A percentile compares a stretch with the other conserved stretches of the same genome.
Evolutionary conservation across 1,140 invertebrate genomes (phyloP).

Genomic region (Mylabris phalerata): DNA sequence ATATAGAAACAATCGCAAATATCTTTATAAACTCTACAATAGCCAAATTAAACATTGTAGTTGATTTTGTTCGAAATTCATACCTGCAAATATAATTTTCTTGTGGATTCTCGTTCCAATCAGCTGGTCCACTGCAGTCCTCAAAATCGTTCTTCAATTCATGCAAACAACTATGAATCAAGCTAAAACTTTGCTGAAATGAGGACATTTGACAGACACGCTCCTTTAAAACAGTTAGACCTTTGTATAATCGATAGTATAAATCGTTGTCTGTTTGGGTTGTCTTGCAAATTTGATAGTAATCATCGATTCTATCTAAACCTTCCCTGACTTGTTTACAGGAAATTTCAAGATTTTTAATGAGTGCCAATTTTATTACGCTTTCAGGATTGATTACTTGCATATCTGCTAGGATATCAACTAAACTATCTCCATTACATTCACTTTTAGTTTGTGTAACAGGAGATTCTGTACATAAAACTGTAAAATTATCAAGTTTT

Average conservation of each 20-base stretch:
- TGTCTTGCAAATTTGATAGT: slow-evolving; percentile 26
- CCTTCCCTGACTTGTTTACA: slow-evolving; percentile 10
- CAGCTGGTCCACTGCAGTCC: slow-evolving; percentile 34
- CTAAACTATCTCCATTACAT: slow-evolving; percentile 16
- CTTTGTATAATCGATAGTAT: slow-evolving; percentile 32
- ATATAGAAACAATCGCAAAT: slow-evolving; percentile 40
- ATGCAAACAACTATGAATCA: slow-evolving; percentile 28
- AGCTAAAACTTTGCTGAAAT: slow-evolving; percentile 21
- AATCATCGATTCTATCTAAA: slow-evolving; percentile 25
- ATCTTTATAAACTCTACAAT: slow-evolving; percentile 34
- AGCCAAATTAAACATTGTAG: neutral
- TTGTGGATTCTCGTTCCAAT: slow-evolving; percentile 37
- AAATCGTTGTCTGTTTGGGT: slow-evolving; percentile 17
- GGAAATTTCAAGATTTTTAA: neutral
- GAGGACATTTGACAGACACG: slow-evolving; percentile 24
- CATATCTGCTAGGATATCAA: slow-evolving; percentile 5
- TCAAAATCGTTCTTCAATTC: slow-evolving; percentile 36
- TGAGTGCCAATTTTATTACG: neutral
- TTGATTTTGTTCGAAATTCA: neutral
- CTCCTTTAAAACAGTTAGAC: slow-evolving; percentile 25
- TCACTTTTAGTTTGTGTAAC: too few relatives aligned
- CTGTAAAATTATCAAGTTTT: too few relatives aligned
- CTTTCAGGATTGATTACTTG: neutral
- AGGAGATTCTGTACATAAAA: too few relatives aligned
- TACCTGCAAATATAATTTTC: slow-evolving; percentile 29